Base-by-base conservation (phyloP, 2,113 vertebrate species). In the Xiphias gladius region DNA sequence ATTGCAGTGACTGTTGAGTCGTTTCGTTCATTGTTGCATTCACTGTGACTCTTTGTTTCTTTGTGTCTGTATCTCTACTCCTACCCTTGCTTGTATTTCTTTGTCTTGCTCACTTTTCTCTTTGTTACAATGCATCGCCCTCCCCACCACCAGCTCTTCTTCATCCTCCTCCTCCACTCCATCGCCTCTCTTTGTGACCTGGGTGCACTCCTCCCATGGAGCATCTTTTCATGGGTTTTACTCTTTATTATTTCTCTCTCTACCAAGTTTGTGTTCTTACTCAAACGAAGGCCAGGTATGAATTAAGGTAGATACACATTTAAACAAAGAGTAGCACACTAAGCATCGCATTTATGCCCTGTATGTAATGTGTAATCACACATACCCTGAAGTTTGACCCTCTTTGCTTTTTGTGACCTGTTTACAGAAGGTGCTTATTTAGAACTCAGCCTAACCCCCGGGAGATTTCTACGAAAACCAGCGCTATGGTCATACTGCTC, bases 81-180 rank as follows among this genome's bases (percentile, higher is more conserved):
- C 70, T 86, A 76, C 63, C 67, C 76, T 0, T 41, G 83, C 76
- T 66, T 78, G 85, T 76, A 50, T 30, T 68, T 84, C 91, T 93
- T 92, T 91, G 88, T 93, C 88, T 93, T 17, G 76, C 85, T 91
- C 83, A 85, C 88, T 87, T 89, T 84, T 83, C 77, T 88, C 89
- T 89, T 88, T 90, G 88, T 88, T 93, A 55, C 64, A 80, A 20
- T 77, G 62, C 79, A 37, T 85, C 50, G 26, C 91, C 83, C 86
- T 86, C 84, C 80, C 81, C 73, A 39, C 76, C 76, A 67, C 61
- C 74, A 57, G 63, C 61, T 79, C 72, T 82, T 87, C 83, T 71
- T 80, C 79, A 22, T 87, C 87, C 55, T 83, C 76, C 64, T 85
- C 72, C 83, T 83, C 73, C 70, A 82, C 79, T 83, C 69, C 73